Conservation (phyloP, 2,888 invertebrate species). For the Lypha dubia region DNA sequence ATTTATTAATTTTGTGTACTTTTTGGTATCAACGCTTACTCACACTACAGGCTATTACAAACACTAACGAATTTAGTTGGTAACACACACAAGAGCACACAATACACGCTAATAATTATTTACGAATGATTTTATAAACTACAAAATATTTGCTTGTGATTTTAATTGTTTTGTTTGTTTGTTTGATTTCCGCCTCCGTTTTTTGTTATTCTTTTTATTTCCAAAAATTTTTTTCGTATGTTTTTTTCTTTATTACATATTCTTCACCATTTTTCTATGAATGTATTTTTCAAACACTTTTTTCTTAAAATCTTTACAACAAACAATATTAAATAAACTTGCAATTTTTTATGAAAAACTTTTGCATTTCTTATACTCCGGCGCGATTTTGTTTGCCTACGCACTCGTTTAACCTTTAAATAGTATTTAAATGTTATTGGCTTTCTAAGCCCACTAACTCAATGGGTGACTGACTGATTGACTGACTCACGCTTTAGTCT, state of each 20-base stretch:
- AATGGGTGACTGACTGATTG: slow-evolving; percentile 22
- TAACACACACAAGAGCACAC: not conserved
- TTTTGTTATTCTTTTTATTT: slow-evolving; percentile 26
- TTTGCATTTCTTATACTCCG: not conserved
- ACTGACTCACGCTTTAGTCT: slow-evolving; percentile 16
- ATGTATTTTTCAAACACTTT: not conserved
- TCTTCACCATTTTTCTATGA: slow-evolving; percentile 1
- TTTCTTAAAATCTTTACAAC: not conserved
- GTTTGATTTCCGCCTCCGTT: slow-evolving; percentile 62
- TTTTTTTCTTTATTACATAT: not conserved
- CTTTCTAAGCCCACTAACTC: slow-evolving; percentile 31
- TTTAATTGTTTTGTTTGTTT: slow-evolving; percentile 31
- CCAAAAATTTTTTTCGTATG: not conserved
- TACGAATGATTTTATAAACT: not conserved
- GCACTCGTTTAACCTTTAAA: slow-evolving; percentile 30
- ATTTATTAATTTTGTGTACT: slow-evolving; percentile 62
- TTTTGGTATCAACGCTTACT: slow-evolving; percentile 43
- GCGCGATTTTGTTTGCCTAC: slow-evolving; percentile 17
- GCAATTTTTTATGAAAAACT: not conserved
- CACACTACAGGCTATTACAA: not conserved
- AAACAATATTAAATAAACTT: not conserved
- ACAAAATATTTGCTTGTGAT: slow-evolving; percentile 5
- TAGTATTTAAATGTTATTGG: slow-evolving; percentile 25
- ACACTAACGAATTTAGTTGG: slow-evolving; percentile 33
- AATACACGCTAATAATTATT: not conserved